phyloP scores from a whole-genome alignment of 2,797 vertebrate genomes.

The Pteropus rufus region DNA sequence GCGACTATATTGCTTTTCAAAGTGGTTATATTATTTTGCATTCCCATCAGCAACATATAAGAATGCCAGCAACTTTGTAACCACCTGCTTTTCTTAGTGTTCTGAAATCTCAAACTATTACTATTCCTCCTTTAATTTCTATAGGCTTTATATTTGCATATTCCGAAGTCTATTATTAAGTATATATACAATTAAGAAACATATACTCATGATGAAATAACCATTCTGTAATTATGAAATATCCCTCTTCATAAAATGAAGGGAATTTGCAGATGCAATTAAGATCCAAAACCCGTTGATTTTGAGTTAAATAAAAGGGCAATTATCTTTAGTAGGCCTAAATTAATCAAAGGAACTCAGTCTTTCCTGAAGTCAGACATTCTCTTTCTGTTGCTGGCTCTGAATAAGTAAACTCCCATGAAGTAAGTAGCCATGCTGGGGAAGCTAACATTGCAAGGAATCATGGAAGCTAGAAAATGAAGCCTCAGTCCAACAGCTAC shows the following conservation, averaged over 20 bases:
- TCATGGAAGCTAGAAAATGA: background rate
- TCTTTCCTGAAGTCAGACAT: background rate
- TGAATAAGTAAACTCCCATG: background rate
- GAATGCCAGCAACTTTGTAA: background rate
- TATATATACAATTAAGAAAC: background rate
- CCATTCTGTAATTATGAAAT: background rate
- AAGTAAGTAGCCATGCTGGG: background rate
- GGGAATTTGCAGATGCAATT: background rate
- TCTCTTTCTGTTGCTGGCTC: background rate
- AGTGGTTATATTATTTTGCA: background rate
- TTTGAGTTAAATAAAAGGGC: background rate
- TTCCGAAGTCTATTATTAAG: background rate
- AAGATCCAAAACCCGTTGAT: background rate
- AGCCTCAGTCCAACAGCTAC: background rate
- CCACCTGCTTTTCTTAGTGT: background rate
- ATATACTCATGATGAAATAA: background rate
- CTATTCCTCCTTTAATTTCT: background rate
- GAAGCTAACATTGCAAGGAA: background rate
- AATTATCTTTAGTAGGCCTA: background rate
- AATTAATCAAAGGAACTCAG: background rate
- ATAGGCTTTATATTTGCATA: background rate
- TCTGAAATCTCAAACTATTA: background rate
- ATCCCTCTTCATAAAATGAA: background rate
- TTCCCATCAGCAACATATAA: background rate
- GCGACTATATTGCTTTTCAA: background rate